A percentile compares a stretch with the other conserved stretches of the same genome.
These are phyloP conservation scores for Drosophila mayaguana DNA, from an alignment of 2,888 invertebrate species.

Conservation along the genomic window DNA sequence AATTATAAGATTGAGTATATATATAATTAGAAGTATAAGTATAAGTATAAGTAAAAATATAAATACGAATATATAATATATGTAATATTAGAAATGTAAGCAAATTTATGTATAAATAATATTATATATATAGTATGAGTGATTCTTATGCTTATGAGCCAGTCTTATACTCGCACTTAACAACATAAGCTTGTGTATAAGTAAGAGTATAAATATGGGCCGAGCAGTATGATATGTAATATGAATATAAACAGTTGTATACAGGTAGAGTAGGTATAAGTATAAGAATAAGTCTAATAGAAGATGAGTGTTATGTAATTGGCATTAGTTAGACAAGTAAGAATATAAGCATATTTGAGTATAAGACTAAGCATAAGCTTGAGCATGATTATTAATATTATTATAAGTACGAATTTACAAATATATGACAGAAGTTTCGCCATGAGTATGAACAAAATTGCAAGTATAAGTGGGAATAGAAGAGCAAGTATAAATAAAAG, in stretches of 20 bases:
- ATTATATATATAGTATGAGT: neutral
- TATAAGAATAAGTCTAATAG: too few species aligned
- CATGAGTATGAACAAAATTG: neutral
- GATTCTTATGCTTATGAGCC: too few species aligned
- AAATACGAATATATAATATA: too few species aligned
- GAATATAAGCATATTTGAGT: neutral
- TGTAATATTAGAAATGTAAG: neutral
- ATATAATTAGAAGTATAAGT: neutral
- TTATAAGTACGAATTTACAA: neutral
- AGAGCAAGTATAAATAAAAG: neutral
- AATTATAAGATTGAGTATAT: neutral
- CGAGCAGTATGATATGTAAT: too few species aligned
- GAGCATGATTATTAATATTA: too few species aligned
- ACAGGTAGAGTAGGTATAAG: too few species aligned
- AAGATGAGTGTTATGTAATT: too few species aligned
- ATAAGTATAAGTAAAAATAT: neutral
- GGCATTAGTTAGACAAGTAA: neutral
- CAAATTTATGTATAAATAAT: neutral
- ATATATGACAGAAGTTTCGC: neutral
- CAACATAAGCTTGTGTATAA: too few species aligned
- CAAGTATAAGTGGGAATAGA: conserved; percentile 6
- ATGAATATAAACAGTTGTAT: too few species aligned
- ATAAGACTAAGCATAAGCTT: too few species aligned
- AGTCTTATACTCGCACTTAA: too few species aligned
- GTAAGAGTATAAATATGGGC: too few species aligned